Base-by-base conservation (phyloP, 2,113 vertebrate species). In the Merops nubicus region DNA sequence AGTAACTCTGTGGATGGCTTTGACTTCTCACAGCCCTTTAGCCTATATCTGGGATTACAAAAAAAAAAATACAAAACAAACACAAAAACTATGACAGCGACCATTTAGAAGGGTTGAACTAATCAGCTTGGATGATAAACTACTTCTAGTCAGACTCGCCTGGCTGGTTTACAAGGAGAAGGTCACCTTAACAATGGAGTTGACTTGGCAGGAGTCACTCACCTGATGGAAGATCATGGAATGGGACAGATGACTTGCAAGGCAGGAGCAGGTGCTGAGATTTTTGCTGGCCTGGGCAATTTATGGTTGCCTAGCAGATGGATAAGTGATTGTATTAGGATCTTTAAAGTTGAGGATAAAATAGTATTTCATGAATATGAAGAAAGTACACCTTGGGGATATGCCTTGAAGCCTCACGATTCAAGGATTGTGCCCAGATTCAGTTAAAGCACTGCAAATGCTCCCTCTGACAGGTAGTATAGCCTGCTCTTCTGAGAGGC, bases 101-200 rank as follows among this genome's bases (percentile, higher is more conserved):
- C 48, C 7, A 0, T 85, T 75, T 47, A 42, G 56, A 85, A 75
- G 15, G 60, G 38, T 74, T 94, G 64, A 85, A 14, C 38, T 38
- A 62, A 6, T 91, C 68, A 38, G 68, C 47, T 74, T 69, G 38
- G 48, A 31, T 70, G 79, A 85, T 76, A 76, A 74, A 47, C 54
- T 84, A 2, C 64, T 86, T 95, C 72, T 87, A 81, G 87, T 81
- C 51, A 42, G 77, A 95, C 94, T 74, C 59, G 90, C 88, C 87
- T 62, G 73, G 68, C 54, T 1, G 1, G 73, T 91, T 88, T 89
- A 34, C 43, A 1, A 0, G 2, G 15, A 12, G 25, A 89, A 96
- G 86, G 95, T 96, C 91, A 95, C 86, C 68, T 91, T 93, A 89
- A 86, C 63, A 69, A 25, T 77, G 76, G 38, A 81, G 86, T 70